A percentile compares a stretch with the other conserved stretches of the same genome.
Conservation (phyloP, 2,113 vertebrate species). For the Corythornis cristatus region DNA sequence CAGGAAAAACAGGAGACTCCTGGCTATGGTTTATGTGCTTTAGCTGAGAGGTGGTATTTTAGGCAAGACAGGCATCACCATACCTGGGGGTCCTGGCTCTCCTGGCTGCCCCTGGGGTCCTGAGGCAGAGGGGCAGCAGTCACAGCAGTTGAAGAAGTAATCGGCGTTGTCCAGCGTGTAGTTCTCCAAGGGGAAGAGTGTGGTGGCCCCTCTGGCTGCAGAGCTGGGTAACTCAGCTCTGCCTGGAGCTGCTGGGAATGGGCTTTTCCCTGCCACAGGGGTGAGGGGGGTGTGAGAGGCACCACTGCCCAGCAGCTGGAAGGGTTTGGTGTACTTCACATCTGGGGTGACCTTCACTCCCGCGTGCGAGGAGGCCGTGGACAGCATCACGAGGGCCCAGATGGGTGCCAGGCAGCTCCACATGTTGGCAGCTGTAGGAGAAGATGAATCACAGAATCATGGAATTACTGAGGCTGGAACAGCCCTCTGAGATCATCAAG, state of each 20-base stretch:
- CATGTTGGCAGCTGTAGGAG: constrained; percentile 81
- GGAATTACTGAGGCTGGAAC: too few species aligned
- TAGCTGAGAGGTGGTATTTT: neutral
- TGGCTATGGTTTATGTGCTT: accelerated
- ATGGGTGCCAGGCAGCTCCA: constrained; percentile 58
- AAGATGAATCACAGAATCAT: neutral
- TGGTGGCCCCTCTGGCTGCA: constrained; percentile 60
- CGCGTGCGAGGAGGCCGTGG: neutral
- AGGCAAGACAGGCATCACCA: neutral
- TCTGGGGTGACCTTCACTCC: constrained; percentile 82
- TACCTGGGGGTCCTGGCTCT: constrained; percentile 85
- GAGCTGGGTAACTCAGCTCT: neutral
- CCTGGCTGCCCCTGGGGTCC: constrained; percentile 85
- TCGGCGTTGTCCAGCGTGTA: neutral
- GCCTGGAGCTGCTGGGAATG: neutral
- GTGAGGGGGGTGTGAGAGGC: constrained; percentile 18
- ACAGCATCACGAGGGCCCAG: constrained; percentile 54
- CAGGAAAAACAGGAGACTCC: neutral
- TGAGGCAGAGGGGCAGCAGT: constrained; percentile 83
- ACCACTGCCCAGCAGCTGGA: constrained; percentile 41
- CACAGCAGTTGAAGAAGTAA: constrained; percentile 90
- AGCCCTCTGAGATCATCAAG: too few species aligned
- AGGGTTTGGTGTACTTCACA: constrained; percentile 84
- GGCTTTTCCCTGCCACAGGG: constrained; percentile 41
- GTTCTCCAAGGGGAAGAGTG: constrained; percentile 16